Evolutionary conservation across 2,888 invertebrate genomes (phyloP).

Genomic region (Melieria omissa): DNA sequence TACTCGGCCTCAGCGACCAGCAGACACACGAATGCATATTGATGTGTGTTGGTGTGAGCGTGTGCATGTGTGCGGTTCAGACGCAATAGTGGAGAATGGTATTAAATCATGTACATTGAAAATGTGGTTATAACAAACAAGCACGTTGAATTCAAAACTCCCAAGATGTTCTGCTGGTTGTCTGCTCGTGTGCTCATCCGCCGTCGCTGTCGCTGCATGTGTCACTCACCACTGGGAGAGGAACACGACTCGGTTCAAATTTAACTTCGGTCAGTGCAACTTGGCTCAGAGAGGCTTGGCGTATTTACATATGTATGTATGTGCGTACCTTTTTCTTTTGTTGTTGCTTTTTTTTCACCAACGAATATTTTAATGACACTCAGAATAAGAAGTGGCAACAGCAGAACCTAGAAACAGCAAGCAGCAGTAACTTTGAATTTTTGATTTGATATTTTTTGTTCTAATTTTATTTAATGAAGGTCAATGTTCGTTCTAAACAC

Average conservation of each 20-base stretch:
- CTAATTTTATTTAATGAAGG: constrained; percentile 54
- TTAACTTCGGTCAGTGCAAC: no score
- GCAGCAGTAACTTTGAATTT: not conserved
- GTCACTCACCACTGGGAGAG: constrained; percentile 22
- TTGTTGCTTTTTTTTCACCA: no score
- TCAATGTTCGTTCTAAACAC: constrained; percentile 57
- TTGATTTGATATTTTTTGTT: not conserved
- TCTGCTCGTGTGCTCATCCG: no score
- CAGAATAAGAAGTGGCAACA: constrained; percentile 3
- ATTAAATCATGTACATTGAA: constrained; percentile 15
- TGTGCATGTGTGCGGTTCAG: not conserved
- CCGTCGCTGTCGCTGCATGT: constrained; percentile 5
- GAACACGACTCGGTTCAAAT: constrained; percentile 26
- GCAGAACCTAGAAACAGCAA: not conserved
- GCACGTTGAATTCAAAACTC: not conserved
- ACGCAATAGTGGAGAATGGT: not conserved
- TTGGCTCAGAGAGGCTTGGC: no score
- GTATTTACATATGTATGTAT: constrained; percentile 1
- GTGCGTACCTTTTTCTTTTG: not conserved
- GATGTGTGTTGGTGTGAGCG: not conserved
- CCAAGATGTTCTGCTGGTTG: constrained; percentile 10
- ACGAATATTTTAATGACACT: not conserved
- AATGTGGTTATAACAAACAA: not conserved
- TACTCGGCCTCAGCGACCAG: constrained; percentile 14
- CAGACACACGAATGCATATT: not conserved